These are phyloP conservation scores for Narcine bancroftii DNA, from an alignment of 2,113 vertebrate genomes.

Conservation along the genomic window DNA sequence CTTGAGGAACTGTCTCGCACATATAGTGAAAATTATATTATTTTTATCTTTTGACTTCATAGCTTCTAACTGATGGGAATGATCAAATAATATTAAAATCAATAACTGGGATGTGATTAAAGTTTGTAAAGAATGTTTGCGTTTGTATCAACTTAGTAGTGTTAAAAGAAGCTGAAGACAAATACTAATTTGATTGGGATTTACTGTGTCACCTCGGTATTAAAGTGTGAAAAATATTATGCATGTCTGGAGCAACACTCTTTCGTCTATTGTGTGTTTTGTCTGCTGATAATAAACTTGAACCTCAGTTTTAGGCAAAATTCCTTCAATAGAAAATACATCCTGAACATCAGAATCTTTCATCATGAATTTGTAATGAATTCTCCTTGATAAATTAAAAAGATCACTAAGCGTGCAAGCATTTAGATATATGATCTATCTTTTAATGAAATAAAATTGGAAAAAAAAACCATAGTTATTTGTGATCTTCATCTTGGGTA, in stretches of 20 bases:
- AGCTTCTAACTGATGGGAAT: neutral
- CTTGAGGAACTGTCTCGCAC: neutral
- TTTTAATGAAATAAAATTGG: neutral
- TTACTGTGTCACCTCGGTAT: neutral
- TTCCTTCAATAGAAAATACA: neutral
- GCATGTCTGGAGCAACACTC: no score
- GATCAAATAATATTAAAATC: neutral
- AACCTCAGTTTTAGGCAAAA: neutral
- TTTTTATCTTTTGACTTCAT: neutral
- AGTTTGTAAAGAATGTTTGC: neutral
- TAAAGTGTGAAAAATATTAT: neutral
- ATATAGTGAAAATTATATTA: slow-evolving; percentile 1
- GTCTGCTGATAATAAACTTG: no score
- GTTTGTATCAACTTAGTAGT: neutral
- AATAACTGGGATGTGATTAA: neutral
- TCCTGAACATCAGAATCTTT: neutral
- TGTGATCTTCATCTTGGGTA: neutral
- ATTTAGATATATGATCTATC: neutral
- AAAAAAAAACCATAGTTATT: neutral
- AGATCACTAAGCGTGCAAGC: neutral
- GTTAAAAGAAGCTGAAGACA: neutral
- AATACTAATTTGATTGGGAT: neutral
- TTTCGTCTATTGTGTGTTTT: no score
- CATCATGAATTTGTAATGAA: neutral
- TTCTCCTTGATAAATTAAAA: neutral